Percentiles rank a stretch among this genome's conserved stretches.
phyloP scores from a whole-genome alignment of 2,113 vertebrate genomes.

The Serilophus lunatus region DNA sequence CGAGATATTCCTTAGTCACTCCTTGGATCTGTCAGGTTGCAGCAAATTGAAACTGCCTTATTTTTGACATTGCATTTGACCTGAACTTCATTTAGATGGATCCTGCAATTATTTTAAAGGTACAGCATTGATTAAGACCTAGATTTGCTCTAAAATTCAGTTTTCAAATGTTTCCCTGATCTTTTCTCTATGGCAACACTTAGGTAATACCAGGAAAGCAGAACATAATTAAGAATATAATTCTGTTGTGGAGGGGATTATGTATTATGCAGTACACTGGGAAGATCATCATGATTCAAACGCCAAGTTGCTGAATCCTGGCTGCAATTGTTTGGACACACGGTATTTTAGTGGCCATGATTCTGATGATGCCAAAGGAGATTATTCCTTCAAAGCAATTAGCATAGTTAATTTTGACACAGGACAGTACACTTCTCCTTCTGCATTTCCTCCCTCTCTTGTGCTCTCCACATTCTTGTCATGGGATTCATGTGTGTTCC shows the following conservation, averaged over 20 bases:
- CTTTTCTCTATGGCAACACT: neutral
- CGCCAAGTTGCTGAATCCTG: neutral
- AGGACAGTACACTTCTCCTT: neutral
- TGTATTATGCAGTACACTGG: neutral
- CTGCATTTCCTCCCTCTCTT: neutral
- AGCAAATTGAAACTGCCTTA: conserved; percentile 54
- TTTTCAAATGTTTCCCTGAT: conserved; percentile 32
- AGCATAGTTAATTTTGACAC: conserved; percentile 7
- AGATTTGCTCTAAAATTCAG: conserved; percentile 45
- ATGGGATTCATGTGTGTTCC: neutral
- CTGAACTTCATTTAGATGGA: conserved; percentile 63
- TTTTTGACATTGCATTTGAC: conserved; percentile 63
- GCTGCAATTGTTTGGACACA: neutral
- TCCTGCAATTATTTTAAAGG: conserved; percentile 62
- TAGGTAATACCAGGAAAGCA: conserved; percentile 16
- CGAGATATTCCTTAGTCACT: conserved; percentile 52
- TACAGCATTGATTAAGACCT: conserved; percentile 51
- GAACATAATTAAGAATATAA: conserved; percentile 39
- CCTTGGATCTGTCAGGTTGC: conserved; percentile 50
- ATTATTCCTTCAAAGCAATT: conserved; percentile 2
- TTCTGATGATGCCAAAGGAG: neutral
- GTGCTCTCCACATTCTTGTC: neutral
- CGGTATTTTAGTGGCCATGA: neutral
- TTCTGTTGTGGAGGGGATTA: conserved; percentile 19
- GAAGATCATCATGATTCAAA: conserved; percentile 13